Base-by-base conservation (phyloP, 1,140 invertebrate species). In the Drosophila repletoides region DNA sequence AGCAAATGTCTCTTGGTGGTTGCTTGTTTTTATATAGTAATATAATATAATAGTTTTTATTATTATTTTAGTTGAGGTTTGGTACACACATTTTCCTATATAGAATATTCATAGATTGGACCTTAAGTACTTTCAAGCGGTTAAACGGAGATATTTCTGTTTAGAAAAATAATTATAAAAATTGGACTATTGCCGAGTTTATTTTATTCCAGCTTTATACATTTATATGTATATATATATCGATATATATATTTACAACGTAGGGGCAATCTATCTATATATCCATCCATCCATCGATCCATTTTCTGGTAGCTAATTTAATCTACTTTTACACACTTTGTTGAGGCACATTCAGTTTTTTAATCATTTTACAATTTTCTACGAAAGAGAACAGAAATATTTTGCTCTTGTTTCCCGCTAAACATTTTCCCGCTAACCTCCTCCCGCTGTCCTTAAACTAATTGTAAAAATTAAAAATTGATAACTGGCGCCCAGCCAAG, bases 271-370 rank as follows among this genome's bases (percentile, higher is more conserved):
- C n/a, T n/a, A n/a, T n/a, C 40, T 26, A 12, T 22, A 15, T 41
- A 43, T 63, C 22, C 26, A 53, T 36, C 5, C 33, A n/a, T 36
- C 9, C 33, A 15, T 36, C 33, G 33, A 38, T 9, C 19, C 4
- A 9, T 5, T 12, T 41, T 10, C 19, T 15, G 14, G 2, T 3
- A 10, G 3, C 52, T 46, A 10, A 15, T 40, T 22, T 63, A 74
- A 67, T 61, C 48, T 58, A 71, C 68, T 61, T 64, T 31, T 69
- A 76, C 71, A 55, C 61, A 84, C 56, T 49, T 48, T 24, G 63
- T 65, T 86, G 81, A 86, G 81, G 81, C 81, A 86, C 81, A 86
- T 87, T 86, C 81, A 86, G 81, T 86, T 81, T 86, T 81, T 86
- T 48, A 79, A 84, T 74, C 60, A 65, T 58, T 59, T 84, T 84